A percentile compares a stretch with the other conserved stretches of the same genome.
These are phyloP conservation scores for Pseudomugil gertrudae DNA, from an alignment of 2,797 vertebrate genomes.

Conservation along the genomic window DNA sequence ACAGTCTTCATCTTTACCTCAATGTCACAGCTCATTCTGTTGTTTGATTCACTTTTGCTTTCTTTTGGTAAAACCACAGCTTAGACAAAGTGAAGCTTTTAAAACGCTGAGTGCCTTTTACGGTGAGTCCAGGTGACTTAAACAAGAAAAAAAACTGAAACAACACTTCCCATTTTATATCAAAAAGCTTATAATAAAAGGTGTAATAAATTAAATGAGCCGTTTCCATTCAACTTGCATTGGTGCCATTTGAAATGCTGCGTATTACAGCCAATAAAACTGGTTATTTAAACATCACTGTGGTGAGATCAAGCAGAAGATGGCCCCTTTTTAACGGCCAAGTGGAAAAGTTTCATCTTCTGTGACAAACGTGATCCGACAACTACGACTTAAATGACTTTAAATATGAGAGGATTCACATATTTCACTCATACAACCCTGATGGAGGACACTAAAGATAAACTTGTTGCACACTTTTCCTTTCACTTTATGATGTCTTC, in stretches of 20 bases:
- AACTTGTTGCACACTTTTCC: constrained; percentile 14
- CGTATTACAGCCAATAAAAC: constrained; percentile 17
- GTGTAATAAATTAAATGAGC: constrained; percentile 5
- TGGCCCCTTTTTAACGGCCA: constrained; percentile 2
- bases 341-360: constrained; percentile 9
- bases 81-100: constrained; percentile 1
- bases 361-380: constrained; percentile 27
- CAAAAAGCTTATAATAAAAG: constrained; percentile 9
- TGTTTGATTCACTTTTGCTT: not conserved
- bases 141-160: not conserved
- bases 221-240: not conserved
- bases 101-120: not conserved
- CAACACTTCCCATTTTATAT: too few relatives aligned
- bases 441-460: constrained; percentile 12
- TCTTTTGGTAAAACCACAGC: constrained; percentile 6
- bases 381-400: constrained; percentile 24
- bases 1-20: constrained; percentile 2
- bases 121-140: not conserved
- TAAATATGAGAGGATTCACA: constrained; percentile 7
- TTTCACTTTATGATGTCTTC: constrained; percentile 43
- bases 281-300: constrained; percentile 12
- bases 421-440: constrained; percentile 8
- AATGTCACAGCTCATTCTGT: constrained; percentile 1
- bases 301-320: not conserved
- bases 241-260: constrained; percentile 20